These are phyloP conservation scores for Venturia canescens DNA, from an alignment of 1,140 invertebrate genomes.

Conservation along the genomic window DNA sequence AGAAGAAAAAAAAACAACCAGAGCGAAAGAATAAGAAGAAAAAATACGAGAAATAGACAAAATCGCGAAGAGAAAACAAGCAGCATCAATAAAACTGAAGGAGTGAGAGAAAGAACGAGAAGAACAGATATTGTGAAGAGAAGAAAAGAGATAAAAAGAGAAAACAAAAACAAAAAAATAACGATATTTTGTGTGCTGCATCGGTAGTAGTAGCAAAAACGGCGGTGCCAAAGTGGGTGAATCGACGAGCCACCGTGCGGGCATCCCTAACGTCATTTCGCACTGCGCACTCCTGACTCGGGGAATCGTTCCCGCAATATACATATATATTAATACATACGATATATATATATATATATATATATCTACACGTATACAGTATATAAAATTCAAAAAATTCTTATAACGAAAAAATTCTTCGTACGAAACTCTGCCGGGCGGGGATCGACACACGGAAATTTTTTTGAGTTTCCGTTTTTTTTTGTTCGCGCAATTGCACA, in stretches of 20 bases:
- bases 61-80: slow-evolving; percentile 16
- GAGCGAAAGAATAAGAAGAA: neutral
- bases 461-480: too few relatives aligned
- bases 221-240: neutral
- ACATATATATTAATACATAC: neutral
- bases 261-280: slow-evolving; percentile 34
- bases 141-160: neutral
- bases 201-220: neutral
- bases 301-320: slow-evolving; percentile 27
- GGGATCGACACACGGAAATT: too few relatives aligned
- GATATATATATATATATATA: neutral
- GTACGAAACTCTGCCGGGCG: too few relatives aligned
- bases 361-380: slow-evolving; percentile 18
- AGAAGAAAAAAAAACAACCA: neutral
- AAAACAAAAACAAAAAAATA: slow-evolving; percentile 1
- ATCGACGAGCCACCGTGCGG: neutral
- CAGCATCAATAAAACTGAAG: neutral
- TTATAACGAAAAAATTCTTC: too few relatives aligned
- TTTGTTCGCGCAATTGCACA: too few relatives aligned
- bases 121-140: neutral
- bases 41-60: neutral
- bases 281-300: slow-evolving; percentile 29
- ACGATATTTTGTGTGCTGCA: slow-evolving; percentile 14
- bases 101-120: slow-evolving; percentile 18
- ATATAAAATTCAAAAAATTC: slow-evolving; percentile 15